Conservation (phyloP, 1,140 invertebrate species). For the Zaprionus capensis region DNA sequence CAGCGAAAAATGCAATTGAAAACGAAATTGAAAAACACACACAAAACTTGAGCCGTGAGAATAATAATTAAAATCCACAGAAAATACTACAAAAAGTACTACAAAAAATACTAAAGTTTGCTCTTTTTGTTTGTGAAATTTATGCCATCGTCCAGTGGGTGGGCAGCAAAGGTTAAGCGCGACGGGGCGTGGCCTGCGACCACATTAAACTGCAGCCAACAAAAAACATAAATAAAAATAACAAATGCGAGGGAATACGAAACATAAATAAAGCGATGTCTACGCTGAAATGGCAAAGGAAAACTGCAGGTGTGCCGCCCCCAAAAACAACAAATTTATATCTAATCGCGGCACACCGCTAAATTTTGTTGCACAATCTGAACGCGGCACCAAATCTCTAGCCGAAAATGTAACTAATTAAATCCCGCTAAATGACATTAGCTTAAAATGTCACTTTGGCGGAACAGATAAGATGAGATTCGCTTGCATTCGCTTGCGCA, state of each 20-base stretch:
- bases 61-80: conserved; percentile 63
- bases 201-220: conserved; percentile 27
- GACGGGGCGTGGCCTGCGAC: conserved; percentile 37
- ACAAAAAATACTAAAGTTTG: conserved; percentile 7
- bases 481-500: conserved; percentile 4
- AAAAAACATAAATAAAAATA: conserved; percentile 16
- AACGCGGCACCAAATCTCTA: not conserved
- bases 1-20: conserved; percentile 67
- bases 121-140: conserved; percentile 59
- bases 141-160: conserved; percentile 36
- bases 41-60: conserved; percentile 63
- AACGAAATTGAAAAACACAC: conserved; percentile 62
- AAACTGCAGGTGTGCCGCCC: conserved; percentile 37
- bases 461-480: conserved; percentile 1
- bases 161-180: conserved; percentile 38
- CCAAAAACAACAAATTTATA: not conserved
- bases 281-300: conserved; percentile 22
- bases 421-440: conserved; percentile 9
- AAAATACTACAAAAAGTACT: not conserved
- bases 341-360: not conserved
- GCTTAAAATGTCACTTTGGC: conserved; percentile 4
- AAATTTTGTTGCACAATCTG: not conserved
- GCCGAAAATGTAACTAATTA: conserved; percentile 4
- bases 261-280: conserved; percentile 22
- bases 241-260: not conserved